Conservation (phyloP, 2,797 vertebrate genomes). For the Linurgus olivaceus region DNA sequence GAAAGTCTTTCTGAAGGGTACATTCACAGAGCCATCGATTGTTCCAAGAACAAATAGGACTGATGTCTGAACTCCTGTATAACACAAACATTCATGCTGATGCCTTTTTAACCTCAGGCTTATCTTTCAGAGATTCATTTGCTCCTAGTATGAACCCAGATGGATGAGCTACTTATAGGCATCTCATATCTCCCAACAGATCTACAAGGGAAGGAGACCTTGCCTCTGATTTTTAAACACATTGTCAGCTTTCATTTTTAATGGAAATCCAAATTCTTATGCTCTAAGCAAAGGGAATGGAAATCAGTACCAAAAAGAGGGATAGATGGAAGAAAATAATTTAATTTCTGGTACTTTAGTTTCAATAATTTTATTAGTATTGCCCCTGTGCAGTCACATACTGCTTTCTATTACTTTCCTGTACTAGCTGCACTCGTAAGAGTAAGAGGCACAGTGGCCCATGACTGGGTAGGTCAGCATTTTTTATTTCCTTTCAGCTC, state of each 20-base stretch:
- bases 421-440: slow-evolving; percentile 48
- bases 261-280: background rate
- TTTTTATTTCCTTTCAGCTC: slow-evolving; percentile 82
- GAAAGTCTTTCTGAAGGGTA: background rate
- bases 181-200: background rate
- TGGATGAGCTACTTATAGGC: background rate
- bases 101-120: slow-evolving; percentile 18
- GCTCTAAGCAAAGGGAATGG: background rate
- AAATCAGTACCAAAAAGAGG: background rate
- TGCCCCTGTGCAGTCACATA: slow-evolving; percentile 25
- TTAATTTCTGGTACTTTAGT: slow-evolving; percentile 53
- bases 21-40: background rate
- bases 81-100: background rate
- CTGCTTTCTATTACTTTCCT: slow-evolving; percentile 65
- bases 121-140: slow-evolving; percentile 17
- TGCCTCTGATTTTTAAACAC: background rate
- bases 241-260: background rate
- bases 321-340: slow-evolving; percentile 34
- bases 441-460: slow-evolving; percentile 73
- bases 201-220: background rate
- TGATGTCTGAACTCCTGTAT: background rate
- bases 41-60: background rate
- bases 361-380: slow-evolving; percentile 65
- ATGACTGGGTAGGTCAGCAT: slow-evolving; percentile 79
- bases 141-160: background rate